A percentile compares a stretch with the other conserved stretches of the same genome.
phyloP scores from a whole-genome alignment of 2,888 invertebrate genomes.

The Tridacna crocea region DNA sequence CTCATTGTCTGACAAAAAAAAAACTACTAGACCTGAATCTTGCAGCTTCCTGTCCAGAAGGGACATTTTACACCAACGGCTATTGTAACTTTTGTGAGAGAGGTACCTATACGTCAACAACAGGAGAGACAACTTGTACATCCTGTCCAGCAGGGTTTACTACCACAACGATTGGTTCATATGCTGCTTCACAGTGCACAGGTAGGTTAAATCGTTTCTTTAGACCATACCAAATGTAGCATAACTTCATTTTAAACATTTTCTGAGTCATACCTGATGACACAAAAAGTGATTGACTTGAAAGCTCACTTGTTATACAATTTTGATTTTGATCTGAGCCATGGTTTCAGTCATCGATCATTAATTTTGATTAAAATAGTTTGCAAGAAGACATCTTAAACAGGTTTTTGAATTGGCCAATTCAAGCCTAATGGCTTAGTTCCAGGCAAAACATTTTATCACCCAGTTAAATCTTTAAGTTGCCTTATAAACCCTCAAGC shows the following conservation, averaged over 20 bases:
- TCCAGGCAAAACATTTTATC: too few relatives aligned
- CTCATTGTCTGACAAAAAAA: background rate
- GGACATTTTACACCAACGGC: slow-evolving; percentile 8
- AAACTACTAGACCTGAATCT: background rate
- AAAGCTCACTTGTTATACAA: background rate
- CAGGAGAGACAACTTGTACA: slow-evolving; percentile 4
- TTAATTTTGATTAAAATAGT: too few relatives aligned
- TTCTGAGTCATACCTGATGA: background rate
- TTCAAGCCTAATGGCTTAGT: too few relatives aligned
- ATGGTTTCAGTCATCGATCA: too few relatives aligned
- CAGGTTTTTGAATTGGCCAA: too few relatives aligned
- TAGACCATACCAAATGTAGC: background rate
- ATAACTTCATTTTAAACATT: background rate
- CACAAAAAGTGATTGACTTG: background rate
- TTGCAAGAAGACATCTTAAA: too few relatives aligned
- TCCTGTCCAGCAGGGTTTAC: slow-evolving; percentile 8
- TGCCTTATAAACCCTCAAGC: too few relatives aligned
- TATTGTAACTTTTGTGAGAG: slow-evolving; percentile 15
- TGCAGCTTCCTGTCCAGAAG: slow-evolving; percentile 9
- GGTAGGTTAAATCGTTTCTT: background rate
- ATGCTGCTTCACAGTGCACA: slow-evolving; percentile 2
- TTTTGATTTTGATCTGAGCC: background rate
- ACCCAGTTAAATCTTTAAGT: too few relatives aligned
- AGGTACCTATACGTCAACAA: background rate
- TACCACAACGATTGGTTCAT: slow-evolving; percentile 6